phyloP scores from a whole-genome alignment of 1,140 invertebrate genomes.

The Macrobrachium rosenbergii region DNA sequence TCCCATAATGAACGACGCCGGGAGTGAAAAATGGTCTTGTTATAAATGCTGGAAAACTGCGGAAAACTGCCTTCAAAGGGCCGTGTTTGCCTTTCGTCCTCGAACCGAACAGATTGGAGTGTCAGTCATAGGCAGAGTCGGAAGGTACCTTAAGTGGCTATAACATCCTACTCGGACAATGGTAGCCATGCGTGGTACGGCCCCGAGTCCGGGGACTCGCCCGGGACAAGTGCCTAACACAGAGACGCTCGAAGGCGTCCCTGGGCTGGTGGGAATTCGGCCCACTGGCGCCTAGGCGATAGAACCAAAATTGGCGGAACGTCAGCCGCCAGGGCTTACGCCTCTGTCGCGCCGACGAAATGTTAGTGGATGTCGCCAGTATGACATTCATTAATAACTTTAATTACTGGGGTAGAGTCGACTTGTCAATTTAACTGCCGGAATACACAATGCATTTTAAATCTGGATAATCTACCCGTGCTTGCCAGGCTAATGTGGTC shows the following conservation, averaged over 20 bases:
- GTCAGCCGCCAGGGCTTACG: neutral
- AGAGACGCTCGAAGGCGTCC: neutral
- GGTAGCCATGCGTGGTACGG: conserved; percentile 29
- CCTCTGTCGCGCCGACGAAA: conserved; percentile 33
- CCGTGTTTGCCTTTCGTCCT: conserved; percentile 23
- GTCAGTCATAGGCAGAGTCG: conserved; percentile 49
- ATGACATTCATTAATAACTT: conserved; percentile 63
- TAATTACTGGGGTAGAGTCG: conserved; percentile 59
- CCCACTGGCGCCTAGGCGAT: neutral
- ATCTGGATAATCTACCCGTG: conserved; percentile 48
- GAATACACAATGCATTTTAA: conserved; percentile 60
- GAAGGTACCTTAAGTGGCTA: conserved; percentile 55
- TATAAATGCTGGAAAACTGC: neutral
- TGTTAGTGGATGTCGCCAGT: conserved; percentile 49
- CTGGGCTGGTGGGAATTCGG: neutral
- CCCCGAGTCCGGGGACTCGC: neutral
- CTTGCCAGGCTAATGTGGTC: neutral
- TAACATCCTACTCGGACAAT: conserved; percentile 51
- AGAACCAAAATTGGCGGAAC: neutral
- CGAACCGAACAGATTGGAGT: conserved; percentile 48
- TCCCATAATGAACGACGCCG: conserved; percentile 19
- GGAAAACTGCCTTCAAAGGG: neutral
- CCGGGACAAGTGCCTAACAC: neutral
- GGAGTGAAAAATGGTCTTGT: conserved; percentile 20
- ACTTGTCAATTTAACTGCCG: conserved; percentile 62